phyloP scores from a whole-genome alignment of 1,140 invertebrate species.

The Phocides pigmalion region DNA sequence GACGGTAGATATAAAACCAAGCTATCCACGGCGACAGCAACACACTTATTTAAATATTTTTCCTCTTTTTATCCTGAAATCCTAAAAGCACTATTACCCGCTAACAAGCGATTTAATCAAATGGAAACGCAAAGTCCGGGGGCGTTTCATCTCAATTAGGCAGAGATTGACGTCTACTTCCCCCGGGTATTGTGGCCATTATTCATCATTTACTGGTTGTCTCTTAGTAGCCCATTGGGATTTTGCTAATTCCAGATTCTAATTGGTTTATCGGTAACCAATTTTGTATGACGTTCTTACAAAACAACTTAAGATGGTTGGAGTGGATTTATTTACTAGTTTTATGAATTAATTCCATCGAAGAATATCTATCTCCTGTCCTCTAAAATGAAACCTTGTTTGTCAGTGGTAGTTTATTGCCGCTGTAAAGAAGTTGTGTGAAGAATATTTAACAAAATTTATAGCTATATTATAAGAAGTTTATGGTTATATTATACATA shows the following conservation, averaged over 20 bases:
- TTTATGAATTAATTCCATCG: too few relatives aligned
- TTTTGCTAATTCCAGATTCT: conserved; percentile 26
- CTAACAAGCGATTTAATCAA: conserved; percentile 17
- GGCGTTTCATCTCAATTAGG: conserved; percentile 42
- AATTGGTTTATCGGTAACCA: conserved; percentile 15
- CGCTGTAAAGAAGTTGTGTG: too few relatives aligned
- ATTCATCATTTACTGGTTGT: conserved; percentile 38
- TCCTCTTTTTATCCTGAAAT: background rate
- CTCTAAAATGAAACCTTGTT: too few relatives aligned
- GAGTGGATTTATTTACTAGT: too few relatives aligned
- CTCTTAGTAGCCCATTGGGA: conserved; percentile 12
- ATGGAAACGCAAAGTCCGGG: conserved; percentile 16
- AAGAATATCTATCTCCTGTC: too few relatives aligned
- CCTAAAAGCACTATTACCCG: conserved; percentile 5
- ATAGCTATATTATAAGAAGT: too few relatives aligned
- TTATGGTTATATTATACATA: too few relatives aligned
- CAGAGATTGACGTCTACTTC: conserved; percentile 42
- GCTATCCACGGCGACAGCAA: too few relatives aligned
- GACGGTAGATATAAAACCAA: too few relatives aligned
- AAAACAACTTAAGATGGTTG: background rate
- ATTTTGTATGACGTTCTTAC: background rate
- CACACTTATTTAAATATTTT: too few relatives aligned
- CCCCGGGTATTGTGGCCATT: conserved; percentile 35
- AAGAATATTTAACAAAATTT: too few relatives aligned
- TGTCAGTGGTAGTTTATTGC: too few relatives aligned